phyloP scores from a whole-genome alignment of 2,113 vertebrate genomes.

The Marcusenius ussheri region DNA sequence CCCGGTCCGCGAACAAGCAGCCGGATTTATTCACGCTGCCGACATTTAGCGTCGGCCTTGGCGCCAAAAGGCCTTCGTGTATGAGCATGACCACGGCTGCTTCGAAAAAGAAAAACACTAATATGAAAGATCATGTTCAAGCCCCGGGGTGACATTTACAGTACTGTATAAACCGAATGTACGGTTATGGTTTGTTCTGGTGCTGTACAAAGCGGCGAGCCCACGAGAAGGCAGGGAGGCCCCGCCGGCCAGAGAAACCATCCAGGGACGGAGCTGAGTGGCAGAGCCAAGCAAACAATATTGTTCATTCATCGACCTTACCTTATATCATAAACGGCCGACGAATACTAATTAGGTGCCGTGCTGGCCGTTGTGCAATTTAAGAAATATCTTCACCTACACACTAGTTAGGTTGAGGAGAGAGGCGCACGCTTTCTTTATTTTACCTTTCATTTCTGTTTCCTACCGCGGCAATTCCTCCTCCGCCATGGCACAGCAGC shows the following conservation, averaged over 20 bases:
- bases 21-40: not conserved
- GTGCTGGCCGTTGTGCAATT: not conserved
- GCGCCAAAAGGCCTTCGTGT: slow-evolving; percentile 51
- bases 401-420: not conserved
- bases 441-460: slow-evolving; percentile 32
- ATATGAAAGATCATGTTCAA: not conserved
- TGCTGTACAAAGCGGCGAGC: not conserved
- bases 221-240: slow-evolving; percentile 37
- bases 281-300: slow-evolving; percentile 43
- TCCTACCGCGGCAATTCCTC: slow-evolving; percentile 45
- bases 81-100: slow-evolving; percentile 19
- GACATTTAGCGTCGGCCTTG: slow-evolving; percentile 40
- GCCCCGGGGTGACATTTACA: not conserved
- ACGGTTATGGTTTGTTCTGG: not conserved
- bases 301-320: slow-evolving; percentile 53
- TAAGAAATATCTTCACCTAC: not conserved
- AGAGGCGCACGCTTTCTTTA: slow-evolving; percentile 10
- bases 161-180: not conserved
- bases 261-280: slow-evolving; percentile 43
- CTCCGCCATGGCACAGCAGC: slow-evolving; percentile 66
- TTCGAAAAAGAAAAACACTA: slow-evolving; percentile 58
- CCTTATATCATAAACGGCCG: slow-evolving; percentile 39
- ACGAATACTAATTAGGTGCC: slow-evolving; percentile 10
- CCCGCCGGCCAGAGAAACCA: slow-evolving; percentile 46
- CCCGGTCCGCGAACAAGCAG: not conserved